Conservation (phyloP, 2,113 vertebrate genomes). For the Todiramphus chloris region DNA sequence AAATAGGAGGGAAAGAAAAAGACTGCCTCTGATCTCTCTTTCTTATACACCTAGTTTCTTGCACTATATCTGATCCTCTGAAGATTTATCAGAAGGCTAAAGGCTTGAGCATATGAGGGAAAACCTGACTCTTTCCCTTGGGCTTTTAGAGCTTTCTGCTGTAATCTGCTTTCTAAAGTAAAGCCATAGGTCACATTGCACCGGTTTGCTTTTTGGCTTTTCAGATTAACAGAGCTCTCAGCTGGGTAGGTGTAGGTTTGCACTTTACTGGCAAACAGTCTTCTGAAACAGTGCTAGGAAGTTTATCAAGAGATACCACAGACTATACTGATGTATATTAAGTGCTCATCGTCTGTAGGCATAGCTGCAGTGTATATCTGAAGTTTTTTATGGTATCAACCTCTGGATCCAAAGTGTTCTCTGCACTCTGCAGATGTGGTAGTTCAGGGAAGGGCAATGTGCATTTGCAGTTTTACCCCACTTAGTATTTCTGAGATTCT, state of each 20-base stretch:
- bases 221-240: neutral
- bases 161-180: neutral
- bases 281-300: neutral
- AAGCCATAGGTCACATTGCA: neutral
- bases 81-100: neutral
- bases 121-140: neutral
- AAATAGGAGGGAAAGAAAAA: neutral
- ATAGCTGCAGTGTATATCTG: neutral
- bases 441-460: neutral
- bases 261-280: neutral
- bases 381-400: neutral
- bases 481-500: neutral
- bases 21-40: neutral
- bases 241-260: neutral
- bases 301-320: neutral
- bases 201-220: neutral
- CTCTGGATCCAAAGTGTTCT: neutral
- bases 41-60: neutral
- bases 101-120: neutral
- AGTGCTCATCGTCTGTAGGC: neutral
- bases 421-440: fast-evolving
- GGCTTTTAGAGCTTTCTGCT: neutral
- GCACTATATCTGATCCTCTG: neutral
- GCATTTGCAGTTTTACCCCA: neutral
- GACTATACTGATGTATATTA: neutral